These are phyloP conservation scores for Sandelia bainsii DNA, from an alignment of 2,797 vertebrate genomes.

Conservation along the genomic window DNA sequence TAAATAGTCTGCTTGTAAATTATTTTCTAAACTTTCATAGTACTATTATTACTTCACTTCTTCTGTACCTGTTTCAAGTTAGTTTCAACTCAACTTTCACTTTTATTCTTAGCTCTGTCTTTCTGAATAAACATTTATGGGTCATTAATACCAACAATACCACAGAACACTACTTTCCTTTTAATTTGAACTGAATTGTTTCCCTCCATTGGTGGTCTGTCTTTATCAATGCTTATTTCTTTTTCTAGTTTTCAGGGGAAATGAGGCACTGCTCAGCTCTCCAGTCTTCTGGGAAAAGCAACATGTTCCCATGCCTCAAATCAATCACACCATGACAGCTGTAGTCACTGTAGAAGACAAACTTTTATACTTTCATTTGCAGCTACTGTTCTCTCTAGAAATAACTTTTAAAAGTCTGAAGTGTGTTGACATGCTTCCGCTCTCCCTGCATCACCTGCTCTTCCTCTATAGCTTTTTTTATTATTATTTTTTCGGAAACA, in stretches of 20 bases:
- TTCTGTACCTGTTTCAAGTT: background rate
- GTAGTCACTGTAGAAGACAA: slow-evolving; percentile 1
- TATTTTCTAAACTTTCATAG: slow-evolving; percentile 18
- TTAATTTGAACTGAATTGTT: background rate
- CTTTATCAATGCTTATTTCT: slow-evolving; percentile 1
- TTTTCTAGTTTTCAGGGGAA: slow-evolving; percentile 20
- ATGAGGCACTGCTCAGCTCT: slow-evolving; percentile 17
- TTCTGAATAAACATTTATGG: background rate
- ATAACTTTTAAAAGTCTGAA: slow-evolving; percentile 14
- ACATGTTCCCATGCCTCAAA: slow-evolving; percentile 8
- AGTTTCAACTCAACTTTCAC: background rate
- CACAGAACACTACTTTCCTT: background rate
- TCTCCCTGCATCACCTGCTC: slow-evolving; percentile 35
- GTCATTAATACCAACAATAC: background rate
- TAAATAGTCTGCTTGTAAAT: slow-evolving; percentile 19
- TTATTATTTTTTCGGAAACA: slow-evolving; percentile 5
- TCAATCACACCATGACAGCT: background rate
- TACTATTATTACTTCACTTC: slow-evolving; percentile 23
- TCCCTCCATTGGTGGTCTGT: slow-evolving; percentile 14
- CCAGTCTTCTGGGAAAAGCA: slow-evolving; percentile 9
- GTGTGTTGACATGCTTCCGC: background rate
- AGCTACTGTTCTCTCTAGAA: slow-evolving; percentile 1
- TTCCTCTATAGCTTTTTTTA: background rate
- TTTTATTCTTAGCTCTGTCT: background rate
- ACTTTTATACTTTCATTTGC: background rate